Evolutionary conservation across 2,888 invertebrate genomes (phyloP), one percentile per base, ranked within the genome.

Genomic region (Tipula confusa): DNA sequence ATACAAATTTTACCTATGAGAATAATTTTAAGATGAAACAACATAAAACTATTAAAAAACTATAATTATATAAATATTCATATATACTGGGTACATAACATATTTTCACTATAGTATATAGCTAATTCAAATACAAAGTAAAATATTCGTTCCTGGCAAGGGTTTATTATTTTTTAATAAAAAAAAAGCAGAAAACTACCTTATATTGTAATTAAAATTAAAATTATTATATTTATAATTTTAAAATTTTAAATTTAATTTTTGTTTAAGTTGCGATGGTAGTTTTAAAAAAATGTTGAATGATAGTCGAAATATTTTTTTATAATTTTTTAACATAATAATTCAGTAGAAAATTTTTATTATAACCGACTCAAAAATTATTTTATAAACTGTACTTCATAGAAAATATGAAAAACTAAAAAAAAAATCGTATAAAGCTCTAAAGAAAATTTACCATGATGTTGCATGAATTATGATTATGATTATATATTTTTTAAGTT

Each of bases 271-370:
- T n/a, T n/a, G n/a, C n/a, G n/a, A n/a, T n/a, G n/a, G 11, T 36
- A 9, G 36, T 36, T 11, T 11, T 36, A 36, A 36, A 9, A 36
- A 36, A 18, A 64, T 24, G 7, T 64, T 24, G 64, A 64, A 9
- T 64, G 64, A 64, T 64, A 64, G 64, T 64, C 64, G 64, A 24
- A 64, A 64, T 24, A 64, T 64, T 64, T 64, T 24, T 64, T 64
- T 15, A 43, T 15, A 43, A 15, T 18, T 15, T 43, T 43, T 43
- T 15, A 43, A 43, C 43, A 43, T 43, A 64, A 64, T 64, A 64
- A 64, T 64, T 64, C 64, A 24, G 9, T 9, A 7, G 24, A 64
- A 64, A 64, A 15, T 43, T 43, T n/a, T 11, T 18, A 43, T 43
- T 15, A 43, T 15, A 43, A 13, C 64, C 64, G 24, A 64, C 64